Conservation (phyloP, 1,140 invertebrate genomes). For the Hypothenemus hampei region DNA sequence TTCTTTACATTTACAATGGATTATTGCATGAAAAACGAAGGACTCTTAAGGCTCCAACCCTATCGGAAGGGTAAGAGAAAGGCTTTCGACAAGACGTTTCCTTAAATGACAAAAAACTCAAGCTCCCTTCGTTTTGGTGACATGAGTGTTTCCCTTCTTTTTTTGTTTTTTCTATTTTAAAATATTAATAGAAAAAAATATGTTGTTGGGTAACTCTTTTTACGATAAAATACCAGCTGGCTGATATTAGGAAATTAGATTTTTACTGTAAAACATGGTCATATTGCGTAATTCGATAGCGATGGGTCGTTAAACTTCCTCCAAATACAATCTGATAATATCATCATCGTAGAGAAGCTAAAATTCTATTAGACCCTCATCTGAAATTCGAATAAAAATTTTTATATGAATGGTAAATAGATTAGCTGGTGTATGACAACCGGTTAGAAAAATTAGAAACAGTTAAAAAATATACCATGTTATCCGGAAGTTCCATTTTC, state of each 20-base stretch:
- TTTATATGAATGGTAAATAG: too few relatives aligned
- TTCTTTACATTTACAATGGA: background rate
- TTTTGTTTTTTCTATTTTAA: too few relatives aligned
- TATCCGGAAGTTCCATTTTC: too few relatives aligned
- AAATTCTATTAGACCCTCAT: slow-evolving; percentile 12
- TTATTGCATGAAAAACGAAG: background rate
- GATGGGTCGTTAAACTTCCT: slow-evolving; percentile 10
- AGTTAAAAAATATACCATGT: too few relatives aligned
- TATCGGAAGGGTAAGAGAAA: background rate
- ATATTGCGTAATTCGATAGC: slow-evolving; percentile 15
- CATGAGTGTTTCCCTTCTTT: slow-evolving; percentile 7
- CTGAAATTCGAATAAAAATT: slow-evolving; percentile 19
- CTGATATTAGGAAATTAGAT: too few relatives aligned
- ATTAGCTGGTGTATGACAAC: too few relatives aligned
- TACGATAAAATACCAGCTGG: too few relatives aligned
- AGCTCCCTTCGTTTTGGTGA: background rate
- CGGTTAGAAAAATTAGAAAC: too few relatives aligned
- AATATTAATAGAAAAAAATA: too few relatives aligned
- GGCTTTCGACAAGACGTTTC: slow-evolving; percentile 3
- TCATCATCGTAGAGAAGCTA: slow-evolving; percentile 11
- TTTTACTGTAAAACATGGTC: too few relatives aligned
- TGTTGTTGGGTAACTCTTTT: too few relatives aligned
- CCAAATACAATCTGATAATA: slow-evolving; percentile 11
- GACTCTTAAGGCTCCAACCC: slow-evolving; percentile 1
- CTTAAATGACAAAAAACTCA: slow-evolving; percentile 2